Conservation (phyloP, 2,797 vertebrate genomes). For the Arnoldichthys spilopterus region DNA sequence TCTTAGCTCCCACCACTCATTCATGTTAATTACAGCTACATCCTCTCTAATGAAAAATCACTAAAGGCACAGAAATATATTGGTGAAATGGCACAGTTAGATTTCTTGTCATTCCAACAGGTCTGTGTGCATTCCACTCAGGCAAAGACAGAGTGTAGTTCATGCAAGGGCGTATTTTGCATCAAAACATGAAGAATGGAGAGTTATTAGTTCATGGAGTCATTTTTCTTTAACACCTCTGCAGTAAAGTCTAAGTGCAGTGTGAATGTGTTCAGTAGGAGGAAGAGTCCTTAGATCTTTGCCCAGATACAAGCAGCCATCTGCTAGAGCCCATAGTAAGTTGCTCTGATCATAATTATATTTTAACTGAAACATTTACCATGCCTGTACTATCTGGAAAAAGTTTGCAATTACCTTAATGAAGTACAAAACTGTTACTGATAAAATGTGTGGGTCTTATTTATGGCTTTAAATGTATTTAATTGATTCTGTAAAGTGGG, state of each 20-base stretch:
- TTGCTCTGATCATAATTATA: slow-evolving; percentile 13
- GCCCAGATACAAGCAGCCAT: slow-evolving; percentile 31
- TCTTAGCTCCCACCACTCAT: slow-evolving; percentile 36
- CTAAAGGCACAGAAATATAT: slow-evolving; percentile 35
- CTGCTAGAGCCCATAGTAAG: slow-evolving; percentile 24
- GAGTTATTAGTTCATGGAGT: slow-evolving; percentile 1
- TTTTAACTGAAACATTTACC: not conserved
- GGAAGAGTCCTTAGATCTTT: slow-evolving; percentile 31
- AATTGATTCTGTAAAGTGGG: not conserved
- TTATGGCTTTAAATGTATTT: not conserved
- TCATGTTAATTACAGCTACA: slow-evolving; percentile 53
- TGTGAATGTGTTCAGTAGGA: slow-evolving; percentile 32
- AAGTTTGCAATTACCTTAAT: slow-evolving; percentile 12
- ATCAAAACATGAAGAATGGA: slow-evolving; percentile 24
- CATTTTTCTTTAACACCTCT: slow-evolving; percentile 39
- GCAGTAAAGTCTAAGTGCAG: slow-evolving; percentile 29
- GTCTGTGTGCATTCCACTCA: slow-evolving; percentile 21
- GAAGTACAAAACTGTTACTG: not conserved
- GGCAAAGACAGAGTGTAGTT: slow-evolving; percentile 3
- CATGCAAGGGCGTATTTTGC: slow-evolving; percentile 10
- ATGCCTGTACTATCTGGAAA: not conserved
- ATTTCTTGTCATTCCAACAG: slow-evolving; percentile 16
- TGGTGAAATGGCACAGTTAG: slow-evolving; percentile 45
- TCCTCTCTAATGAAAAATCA: slow-evolving; percentile 48
- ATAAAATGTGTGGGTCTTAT: not conserved